These are phyloP conservation scores for Pangasius mekongensis DNA, from an alignment of 2,797 vertebrate genomes.

Conservation along the genomic window DNA sequence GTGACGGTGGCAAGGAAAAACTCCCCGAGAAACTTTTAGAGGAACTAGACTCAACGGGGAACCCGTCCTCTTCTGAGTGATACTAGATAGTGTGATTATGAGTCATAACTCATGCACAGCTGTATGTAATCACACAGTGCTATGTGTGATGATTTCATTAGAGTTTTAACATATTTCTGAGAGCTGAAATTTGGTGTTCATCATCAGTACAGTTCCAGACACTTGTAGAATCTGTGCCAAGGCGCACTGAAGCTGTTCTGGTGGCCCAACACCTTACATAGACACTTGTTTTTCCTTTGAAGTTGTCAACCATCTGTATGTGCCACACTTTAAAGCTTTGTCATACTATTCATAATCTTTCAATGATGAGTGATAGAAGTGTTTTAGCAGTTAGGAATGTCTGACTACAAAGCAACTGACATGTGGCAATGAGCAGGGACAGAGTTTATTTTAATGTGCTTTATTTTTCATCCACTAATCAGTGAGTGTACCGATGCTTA, in stretches of 20 bases:
- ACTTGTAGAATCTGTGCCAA: neutral
- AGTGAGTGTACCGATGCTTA: neutral
- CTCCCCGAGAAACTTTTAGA: neutral
- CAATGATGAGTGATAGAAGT: neutral
- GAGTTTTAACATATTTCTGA: neutral
- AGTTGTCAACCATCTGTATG: neutral
- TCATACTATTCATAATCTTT: neutral
- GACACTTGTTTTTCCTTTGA: neutral
- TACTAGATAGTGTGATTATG: conserved; percentile 4
- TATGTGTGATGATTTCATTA: neutral
- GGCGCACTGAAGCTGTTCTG: neutral
- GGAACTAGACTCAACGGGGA: neutral
- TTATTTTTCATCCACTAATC: neutral
- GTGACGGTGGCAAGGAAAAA: neutral
- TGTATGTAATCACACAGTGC: neutral
- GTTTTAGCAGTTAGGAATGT: neutral
- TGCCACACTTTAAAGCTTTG: too few species aligned
- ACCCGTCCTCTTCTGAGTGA: neutral
- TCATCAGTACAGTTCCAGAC: neutral
- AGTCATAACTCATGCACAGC: neutral
- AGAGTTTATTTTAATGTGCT: neutral
- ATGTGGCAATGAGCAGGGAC: neutral
- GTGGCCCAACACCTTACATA: neutral
- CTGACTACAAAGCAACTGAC: neutral
- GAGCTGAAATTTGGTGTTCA: neutral